phyloP scores from a whole-genome alignment of 2,797 vertebrate species.

The Leptatherina wallacei region DNA sequence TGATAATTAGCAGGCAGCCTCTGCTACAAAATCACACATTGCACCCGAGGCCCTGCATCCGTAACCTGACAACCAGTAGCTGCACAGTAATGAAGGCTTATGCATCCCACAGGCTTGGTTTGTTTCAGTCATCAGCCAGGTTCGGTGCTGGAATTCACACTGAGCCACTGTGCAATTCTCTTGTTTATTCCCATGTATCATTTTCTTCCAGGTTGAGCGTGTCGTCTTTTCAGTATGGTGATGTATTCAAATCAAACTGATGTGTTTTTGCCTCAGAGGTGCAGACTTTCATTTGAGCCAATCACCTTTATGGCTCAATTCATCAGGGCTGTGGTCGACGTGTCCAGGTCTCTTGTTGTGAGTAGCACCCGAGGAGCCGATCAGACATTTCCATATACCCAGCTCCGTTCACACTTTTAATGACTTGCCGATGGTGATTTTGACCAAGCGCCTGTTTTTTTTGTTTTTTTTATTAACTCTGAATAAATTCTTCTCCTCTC shows the following conservation, averaged over 20 bases:
- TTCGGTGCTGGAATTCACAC: conserved; percentile 70
- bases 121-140: conserved; percentile 67
- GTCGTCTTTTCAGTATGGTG: conserved; percentile 43
- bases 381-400: conserved; percentile 67
- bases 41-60: conserved; percentile 74
- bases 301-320: conserved; percentile 80
- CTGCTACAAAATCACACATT: conserved; percentile 74
- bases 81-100: conserved; percentile 74
- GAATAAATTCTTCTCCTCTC: conserved; percentile 73
- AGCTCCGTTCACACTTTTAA: conserved; percentile 76
- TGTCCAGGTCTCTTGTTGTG: conserved; percentile 73
- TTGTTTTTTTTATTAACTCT: conserved; percentile 73
- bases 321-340: conserved; percentile 67
- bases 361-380: conserved; percentile 71
- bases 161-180: conserved; percentile 62
- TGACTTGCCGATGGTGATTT: conserved; percentile 78
- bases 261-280: conserved; percentile 70
- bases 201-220: conserved; percentile 57
- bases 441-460: conserved; percentile 56
- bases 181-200: conserved; percentile 61
- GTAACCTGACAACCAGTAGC: conserved; percentile 77
- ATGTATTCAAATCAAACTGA: conserved; percentile 74
- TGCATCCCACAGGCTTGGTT: conserved; percentile 70
- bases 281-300: conserved; percentile 77
- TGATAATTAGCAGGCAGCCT: conserved; percentile 81